A percentile compares a stretch with the other conserved stretches of the same genome.
These are phyloP conservation scores for Tachyglossus aculeatus DNA, from an alignment of 2,797 vertebrate genomes.

Conservation along the genomic window DNA sequence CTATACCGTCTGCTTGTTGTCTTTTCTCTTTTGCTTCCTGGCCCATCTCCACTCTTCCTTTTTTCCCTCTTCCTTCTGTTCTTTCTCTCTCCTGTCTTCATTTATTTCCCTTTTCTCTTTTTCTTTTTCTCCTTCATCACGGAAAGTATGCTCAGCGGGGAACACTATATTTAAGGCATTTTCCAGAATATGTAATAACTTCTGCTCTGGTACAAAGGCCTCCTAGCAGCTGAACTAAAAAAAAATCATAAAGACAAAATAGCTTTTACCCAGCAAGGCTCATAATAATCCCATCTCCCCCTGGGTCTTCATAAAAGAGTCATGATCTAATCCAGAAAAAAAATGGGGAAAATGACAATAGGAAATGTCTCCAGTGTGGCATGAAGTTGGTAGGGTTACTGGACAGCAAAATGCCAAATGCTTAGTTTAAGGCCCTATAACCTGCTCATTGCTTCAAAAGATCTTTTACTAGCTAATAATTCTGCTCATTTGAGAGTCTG, in stretches of 20 bases:
- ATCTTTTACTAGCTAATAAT: conserved; percentile 16
- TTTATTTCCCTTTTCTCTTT: not conserved
- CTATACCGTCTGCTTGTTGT: not conserved
- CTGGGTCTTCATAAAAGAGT: conserved; percentile 55
- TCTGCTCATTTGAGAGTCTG: conserved; percentile 17
- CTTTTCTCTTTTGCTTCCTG: too few relatives aligned
- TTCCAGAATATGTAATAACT: conserved; percentile 62
- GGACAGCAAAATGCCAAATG: not conserved
- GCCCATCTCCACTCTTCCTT: not conserved
- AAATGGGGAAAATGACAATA: conserved; percentile 4
- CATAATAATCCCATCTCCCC: conserved; percentile 54
- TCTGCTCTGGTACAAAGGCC: conserved; percentile 33
- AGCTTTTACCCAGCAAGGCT: conserved; percentile 46
- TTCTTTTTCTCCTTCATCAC: not conserved
- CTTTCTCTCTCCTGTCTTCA: not conserved
- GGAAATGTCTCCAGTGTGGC: not conserved
- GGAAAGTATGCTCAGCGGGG: conserved; percentile 50
- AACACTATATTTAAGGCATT: conserved; percentile 48
- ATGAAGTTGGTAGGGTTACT: accelerated
- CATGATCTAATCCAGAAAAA: conserved; percentile 49
- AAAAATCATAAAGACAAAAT: conserved; percentile 59
- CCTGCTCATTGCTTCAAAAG: conserved; percentile 18
- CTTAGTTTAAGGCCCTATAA: not conserved
- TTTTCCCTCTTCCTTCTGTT: not conserved
- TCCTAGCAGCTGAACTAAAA: conserved; percentile 56